Evolutionary conservation across 2,113 vertebrate species (phyloP), one percentile per base, ranked within the genome.

Genomic region (Tautogolabrus adspersus): DNA sequence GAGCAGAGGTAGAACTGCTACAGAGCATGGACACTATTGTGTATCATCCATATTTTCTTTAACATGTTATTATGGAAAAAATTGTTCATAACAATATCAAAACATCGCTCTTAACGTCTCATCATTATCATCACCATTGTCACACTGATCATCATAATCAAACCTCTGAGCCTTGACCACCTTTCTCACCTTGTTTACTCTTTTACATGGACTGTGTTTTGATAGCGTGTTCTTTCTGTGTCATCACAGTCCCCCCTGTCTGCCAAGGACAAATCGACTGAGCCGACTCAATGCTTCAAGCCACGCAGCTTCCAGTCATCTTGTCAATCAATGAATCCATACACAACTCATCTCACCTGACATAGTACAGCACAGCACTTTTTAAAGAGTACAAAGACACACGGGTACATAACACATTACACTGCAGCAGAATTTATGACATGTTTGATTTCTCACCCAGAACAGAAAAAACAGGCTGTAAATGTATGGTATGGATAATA

Each of bases 281-380:
- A 77, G 44, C 65, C 76, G 56, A 82, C 89, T 90, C 89, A 78
- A 89, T 92, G 84, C 77, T 56, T 90, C 91, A 88, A 82, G 68
- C 66, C 73, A 74, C 75, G 83, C 88, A 87, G 86, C 83, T 82
- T 85, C 81, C 83, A 89, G 89, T 91, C 89, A 84, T 84, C 66
- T 72, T 93, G 92, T 93, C 90, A 91, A 81, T 91, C 91, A 92
- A 88, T 92, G 87, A 92, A 92, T 92, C 91, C 88, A 92, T 92
- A 88, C 58, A 5, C 40, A 59, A 85, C 86, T 66, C 5, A 75
- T 82, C 82, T 82, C 68, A 75, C 49, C 56, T 69, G 88, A 90
- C 87, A 86, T 66, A 55, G 76, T 81, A 55, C 66, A 69, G 85
- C 81, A 59, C 90, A 91, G 88, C 89, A 88, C 75, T 92, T 92